Evolutionary conservation across 2,888 invertebrate genomes (phyloP), one percentile per base, ranked within the genome.

Genomic region (Pilophorus perplexus): DNA sequence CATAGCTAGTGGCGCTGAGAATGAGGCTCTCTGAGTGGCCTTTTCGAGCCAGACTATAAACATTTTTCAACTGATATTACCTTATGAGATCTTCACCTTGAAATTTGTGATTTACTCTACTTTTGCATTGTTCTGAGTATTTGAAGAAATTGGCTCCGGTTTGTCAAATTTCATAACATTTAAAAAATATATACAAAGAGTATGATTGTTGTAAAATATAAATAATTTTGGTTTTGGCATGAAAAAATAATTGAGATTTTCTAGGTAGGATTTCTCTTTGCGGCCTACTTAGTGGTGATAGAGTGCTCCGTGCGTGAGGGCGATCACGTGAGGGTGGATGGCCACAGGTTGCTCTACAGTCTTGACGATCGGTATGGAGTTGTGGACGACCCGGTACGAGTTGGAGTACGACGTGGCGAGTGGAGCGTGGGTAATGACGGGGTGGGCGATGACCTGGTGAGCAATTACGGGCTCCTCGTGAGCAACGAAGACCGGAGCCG

Each of bases 361-460:
- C 66, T 68, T 71, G 10, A 73, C 75, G 44, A 73, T 76, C 1
- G 75, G 80, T 3, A 83, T 79, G 5, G 81, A 82, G 8, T 84
- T 76, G 1, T 82, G 81, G 72, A 70, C 75, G 74, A 67, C 76
- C 71, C 86, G 84, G 77, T 72, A 72, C 54, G 85, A 83, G 71
- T 83, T 80, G 5, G 82, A 81, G 0, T 82, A 81, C 1, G 72
- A 71, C 20, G 71, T 68, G 10, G 72, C 71, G 5, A 68, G 64
- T 5, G 69, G 70, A 3, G 71, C 69, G 74, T 78, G 78, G n/a
- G 78, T 79, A 74, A 22, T 77, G 16, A 59, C 27, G 6, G 59
- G 59, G 16, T 16, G 4, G 3, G 27, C 18, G 73, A 74, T 76
- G 64, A 74, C 75, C 73, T 78, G 77, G 67, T 40, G 73, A 48